These are phyloP conservation scores for Pseudochromis fuscus DNA, from an alignment of 2,797 vertebrate species.

Conservation along the genomic window DNA sequence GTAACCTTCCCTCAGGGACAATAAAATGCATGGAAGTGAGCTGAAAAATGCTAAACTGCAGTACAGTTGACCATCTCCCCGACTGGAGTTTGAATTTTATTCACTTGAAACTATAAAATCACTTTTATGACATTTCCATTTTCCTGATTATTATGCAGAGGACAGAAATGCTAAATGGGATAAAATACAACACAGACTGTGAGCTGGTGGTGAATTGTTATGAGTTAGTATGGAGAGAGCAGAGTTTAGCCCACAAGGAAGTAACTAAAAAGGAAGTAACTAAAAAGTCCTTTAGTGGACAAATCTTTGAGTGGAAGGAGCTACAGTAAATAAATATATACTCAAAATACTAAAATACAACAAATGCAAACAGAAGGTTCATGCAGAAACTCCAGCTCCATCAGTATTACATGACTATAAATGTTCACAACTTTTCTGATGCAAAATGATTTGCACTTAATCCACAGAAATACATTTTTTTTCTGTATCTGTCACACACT, in stretches of 20 bases:
- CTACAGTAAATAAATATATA: too few species aligned
- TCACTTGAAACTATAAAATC: conserved; percentile 50
- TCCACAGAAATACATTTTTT: background rate
- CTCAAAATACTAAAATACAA: too few species aligned
- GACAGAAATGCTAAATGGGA: conserved; percentile 24
- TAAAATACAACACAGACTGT: conserved; percentile 37
- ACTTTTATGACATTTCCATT: conserved; percentile 57
- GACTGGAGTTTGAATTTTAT: conserved; percentile 56
- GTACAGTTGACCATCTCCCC: conserved; percentile 28
- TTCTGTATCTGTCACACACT: background rate
- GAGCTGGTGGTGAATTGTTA: conserved; percentile 34
- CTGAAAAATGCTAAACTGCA: conserved; percentile 48
- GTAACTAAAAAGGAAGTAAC: too few species aligned
- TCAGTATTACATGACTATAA: conserved; percentile 15
- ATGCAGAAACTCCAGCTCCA: conserved; percentile 6
- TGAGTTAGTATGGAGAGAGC: conserved; percentile 32
- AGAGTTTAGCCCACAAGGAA: conserved; percentile 12
- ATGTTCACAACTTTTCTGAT: background rate
- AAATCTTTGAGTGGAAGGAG: too few species aligned
- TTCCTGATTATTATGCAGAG: conserved; percentile 51
- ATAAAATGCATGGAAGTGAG: conserved; percentile 42
- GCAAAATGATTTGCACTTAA: conserved; percentile 8
- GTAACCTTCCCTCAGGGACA: conserved; percentile 29
- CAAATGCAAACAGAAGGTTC: conserved; percentile 22
- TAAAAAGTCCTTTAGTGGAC: too few species aligned